A percentile compares a stretch with the other conserved stretches of the same genome.
phyloP scores from a whole-genome alignment of 1,140 invertebrate species.

The Teleogryllus occipitalis region DNA sequence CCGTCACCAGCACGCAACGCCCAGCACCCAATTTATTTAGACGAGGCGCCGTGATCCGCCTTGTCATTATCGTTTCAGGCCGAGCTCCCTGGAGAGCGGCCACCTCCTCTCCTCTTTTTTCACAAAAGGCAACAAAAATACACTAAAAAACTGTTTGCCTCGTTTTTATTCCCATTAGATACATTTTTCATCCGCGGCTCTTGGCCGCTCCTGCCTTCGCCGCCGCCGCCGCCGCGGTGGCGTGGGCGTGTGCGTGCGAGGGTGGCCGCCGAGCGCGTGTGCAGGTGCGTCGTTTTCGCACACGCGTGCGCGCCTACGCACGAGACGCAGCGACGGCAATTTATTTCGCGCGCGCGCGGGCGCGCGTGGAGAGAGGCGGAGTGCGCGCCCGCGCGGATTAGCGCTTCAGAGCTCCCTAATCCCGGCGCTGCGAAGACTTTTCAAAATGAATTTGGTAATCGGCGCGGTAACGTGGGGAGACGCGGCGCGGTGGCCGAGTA shows the following conservation, averaged over 20 bases:
- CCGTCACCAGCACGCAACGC: not conserved
- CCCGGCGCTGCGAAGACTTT: not conserved
- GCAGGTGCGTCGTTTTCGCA: not conserved
- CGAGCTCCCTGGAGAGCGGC: not conserved
- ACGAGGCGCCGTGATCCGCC: not conserved
- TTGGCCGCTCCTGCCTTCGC: too few relatives aligned
- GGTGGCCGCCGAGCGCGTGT: too few relatives aligned
- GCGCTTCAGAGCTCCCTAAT: not conserved
- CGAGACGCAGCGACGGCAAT: not conserved
- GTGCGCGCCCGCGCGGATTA: not conserved
- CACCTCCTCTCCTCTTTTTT: not conserved
- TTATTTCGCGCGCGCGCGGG: not conserved
- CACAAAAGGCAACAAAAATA: not conserved
- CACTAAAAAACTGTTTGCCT: not conserved
- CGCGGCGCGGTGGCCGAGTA: too few relatives aligned
- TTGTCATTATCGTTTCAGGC: not conserved
- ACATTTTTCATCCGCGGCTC: not conserved
- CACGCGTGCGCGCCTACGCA: not conserved
- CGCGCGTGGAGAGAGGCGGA: not conserved
- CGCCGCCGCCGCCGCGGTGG: too few relatives aligned
- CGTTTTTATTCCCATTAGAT: not conserved
- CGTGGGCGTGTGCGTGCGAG: not conserved
- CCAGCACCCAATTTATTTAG: not conserved
- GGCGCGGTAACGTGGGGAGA: not conserved
- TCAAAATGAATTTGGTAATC: slow-evolving; percentile 1